phyloP scores from a whole-genome alignment of 2,797 vertebrate species.

The Halcyon leucocephala region DNA sequence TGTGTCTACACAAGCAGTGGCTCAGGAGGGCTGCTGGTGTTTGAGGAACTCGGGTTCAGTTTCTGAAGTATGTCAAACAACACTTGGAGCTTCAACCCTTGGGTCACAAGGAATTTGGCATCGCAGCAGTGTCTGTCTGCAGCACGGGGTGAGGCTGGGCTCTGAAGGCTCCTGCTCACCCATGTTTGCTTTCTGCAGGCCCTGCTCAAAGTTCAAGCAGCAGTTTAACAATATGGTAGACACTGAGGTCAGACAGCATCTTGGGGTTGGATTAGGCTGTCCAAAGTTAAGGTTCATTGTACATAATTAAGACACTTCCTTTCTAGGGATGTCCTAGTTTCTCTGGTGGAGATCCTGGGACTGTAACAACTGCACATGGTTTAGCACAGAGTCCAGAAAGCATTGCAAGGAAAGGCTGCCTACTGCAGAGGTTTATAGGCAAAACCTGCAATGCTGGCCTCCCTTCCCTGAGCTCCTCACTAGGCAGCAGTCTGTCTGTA shows the following conservation, averaged over 20 bases:
- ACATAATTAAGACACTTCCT: background rate
- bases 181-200: background rate
- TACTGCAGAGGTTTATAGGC: background rate
- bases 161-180: rapidly evolving
- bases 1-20: background rate
- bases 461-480: background rate
- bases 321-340: slow-evolving; percentile 34
- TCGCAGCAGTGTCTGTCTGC: background rate
- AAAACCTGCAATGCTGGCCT: background rate
- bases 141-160: background rate
- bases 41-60: background rate
- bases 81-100: rapidly evolving
- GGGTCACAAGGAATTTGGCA: rapidly evolving
- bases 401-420: background rate
- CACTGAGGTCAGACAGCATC: background rate
- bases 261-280: background rate
- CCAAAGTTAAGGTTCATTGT: background rate
- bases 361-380: slow-evolving; percentile 8
- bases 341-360: background rate
- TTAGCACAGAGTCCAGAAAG: background rate
- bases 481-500: background rate
- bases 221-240: background rate
- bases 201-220: slow-evolving; percentile 22
- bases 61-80: background rate
- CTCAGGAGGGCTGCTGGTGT: background rate